These are phyloP conservation scores for Periphyllus acericola DNA, from an alignment of 2,888 invertebrate genomes.

Conservation along the genomic window DNA sequence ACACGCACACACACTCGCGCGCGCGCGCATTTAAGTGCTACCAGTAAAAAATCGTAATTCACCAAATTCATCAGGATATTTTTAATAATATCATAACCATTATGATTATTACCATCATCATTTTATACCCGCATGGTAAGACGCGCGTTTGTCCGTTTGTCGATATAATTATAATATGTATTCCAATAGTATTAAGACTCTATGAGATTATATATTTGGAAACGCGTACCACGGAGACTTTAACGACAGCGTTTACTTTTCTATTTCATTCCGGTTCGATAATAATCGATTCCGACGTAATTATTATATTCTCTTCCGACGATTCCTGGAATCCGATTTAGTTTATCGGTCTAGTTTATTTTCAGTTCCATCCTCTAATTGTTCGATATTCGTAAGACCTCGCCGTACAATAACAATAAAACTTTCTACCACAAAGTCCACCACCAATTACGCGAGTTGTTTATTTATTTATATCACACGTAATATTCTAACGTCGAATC, in stretches of 20 bases:
- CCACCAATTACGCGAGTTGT: not conserved
- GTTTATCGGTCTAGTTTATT: conserved; percentile 9
- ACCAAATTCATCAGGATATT: not conserved
- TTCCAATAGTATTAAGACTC: not conserved
- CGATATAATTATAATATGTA: not conserved
- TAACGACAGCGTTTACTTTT: not conserved
- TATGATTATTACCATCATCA: no score
- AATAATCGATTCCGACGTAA: conserved; percentile 24
- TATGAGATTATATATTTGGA: conserved; percentile 4
- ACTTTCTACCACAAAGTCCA: not conserved
- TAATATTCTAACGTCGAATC: no score
- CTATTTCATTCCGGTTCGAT: conserved; percentile 22
- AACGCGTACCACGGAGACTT: not conserved
- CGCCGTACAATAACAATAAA: not conserved
- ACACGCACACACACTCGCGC: not conserved
- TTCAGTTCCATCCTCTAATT: not conserved
- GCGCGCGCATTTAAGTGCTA: conserved; percentile 9
- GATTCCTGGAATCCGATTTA: not conserved
- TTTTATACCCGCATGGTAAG: not conserved
- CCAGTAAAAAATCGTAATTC: conserved; percentile 13
- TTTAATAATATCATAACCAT: no score
- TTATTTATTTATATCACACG: no score
- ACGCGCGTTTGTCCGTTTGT: no score
- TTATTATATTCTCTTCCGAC: not conserved
- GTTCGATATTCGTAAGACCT: not conserved